Evolutionary conservation across 2,888 invertebrate genomes (phyloP), one percentile per base, ranked within the genome.

Genomic region (Tolmerus cingulatus): DNA sequence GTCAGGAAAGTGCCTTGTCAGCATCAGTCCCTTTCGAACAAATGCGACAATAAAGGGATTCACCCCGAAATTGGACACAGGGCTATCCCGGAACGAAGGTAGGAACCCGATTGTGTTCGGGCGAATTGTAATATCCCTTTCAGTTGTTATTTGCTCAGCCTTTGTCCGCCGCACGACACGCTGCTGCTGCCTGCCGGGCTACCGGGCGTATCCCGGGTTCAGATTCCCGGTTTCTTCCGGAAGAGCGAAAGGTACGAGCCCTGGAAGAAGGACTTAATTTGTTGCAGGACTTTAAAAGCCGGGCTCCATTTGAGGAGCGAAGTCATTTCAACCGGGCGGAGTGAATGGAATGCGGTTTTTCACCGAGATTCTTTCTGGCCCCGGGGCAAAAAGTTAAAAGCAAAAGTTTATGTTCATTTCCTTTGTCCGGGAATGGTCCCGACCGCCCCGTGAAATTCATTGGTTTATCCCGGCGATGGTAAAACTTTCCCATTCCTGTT

Each of bases 41-140:
- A 82, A 82, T 82, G 82, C 57, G 82, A 66, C 82, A 82, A 82
- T 82, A 82, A 82, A 66, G 30, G 82, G 82, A 82, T 57, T 82
- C 57, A 12, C n/a, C 23, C 30, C 37, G 37, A 57, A 82, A 82
- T 82, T 82, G 82, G 51, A 82, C 82, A 34, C 40, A 82, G n/a
- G 51, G 12, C 66, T 9, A 1, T 40, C 66, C 66, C 23, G 66
- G 66, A 66, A 66, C 27, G 66, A 66, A 66, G 66, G 66, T 66
- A 23, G 66, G 27, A 66, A 0, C 66, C 66, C 66, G 27, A 9
- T 23, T 23, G 4, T 66, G 66, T 66, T 66, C 66, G 16, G 34
- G 55, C 37, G 81, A 81, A 81, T 81, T 81, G 81, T 55, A 30
- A 55, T 81, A 81, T 81, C 51, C 27, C 19, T 81, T 55, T 46